phyloP scores from a whole-genome alignment of 2,888 invertebrate genomes.

The Oscheius onirici region DNA sequence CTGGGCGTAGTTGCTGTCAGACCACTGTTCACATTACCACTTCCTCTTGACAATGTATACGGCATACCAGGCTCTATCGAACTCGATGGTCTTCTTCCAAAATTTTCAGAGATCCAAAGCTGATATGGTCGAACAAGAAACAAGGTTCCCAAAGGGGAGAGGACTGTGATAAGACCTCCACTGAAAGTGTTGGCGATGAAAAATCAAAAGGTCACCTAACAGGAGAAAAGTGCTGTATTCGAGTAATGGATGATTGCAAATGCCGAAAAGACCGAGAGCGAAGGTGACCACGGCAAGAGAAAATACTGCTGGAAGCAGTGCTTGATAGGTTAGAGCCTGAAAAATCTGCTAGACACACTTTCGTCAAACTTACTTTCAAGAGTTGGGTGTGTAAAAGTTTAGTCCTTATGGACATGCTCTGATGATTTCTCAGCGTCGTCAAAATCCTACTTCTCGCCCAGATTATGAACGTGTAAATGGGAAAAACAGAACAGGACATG shows the following conservation, averaged over 20 bases:
- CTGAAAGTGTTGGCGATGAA: neutral
- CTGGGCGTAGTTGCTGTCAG: too few species aligned
- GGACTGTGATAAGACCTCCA: neutral
- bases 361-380: neutral
- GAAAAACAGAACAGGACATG: neutral
- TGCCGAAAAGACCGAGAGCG: neutral
- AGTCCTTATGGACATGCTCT: neutral
- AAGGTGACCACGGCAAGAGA: constrained; percentile 7
- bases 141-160: neutral
- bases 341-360: neutral
- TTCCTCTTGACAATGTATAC: neutral
- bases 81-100: neutral
- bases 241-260: constrained; percentile 5
- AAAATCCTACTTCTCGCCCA: constrained; percentile 1
- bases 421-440: neutral
- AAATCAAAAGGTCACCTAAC: neutral
- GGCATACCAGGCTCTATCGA: neutral
- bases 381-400: neutral
- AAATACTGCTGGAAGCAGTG: neutral
- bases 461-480: neutral
- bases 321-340: constrained; percentile 16
- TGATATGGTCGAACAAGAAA: neutral
- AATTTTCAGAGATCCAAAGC: neutral
- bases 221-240: constrained; percentile 11
- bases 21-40: neutral